Percentiles rank a stretch among this genome's conserved stretches.
Evolutionary conservation across 1,140 invertebrate species (phyloP).

Genomic region (Drosophila pallidifrons): DNA sequence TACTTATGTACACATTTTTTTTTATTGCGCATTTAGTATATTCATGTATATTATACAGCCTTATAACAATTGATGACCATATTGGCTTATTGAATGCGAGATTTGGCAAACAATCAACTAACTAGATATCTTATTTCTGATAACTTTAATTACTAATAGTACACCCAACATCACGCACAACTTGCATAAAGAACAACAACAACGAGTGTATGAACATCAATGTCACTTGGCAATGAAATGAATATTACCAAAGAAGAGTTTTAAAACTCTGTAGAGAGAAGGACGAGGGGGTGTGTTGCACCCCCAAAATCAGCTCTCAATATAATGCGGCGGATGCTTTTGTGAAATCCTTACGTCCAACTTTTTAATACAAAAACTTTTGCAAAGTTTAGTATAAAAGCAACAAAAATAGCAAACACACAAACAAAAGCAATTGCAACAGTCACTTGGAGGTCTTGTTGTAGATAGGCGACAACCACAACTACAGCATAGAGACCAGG

Average conservation of each 20-base stretch:
- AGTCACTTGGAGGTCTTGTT: conserved; percentile 81
- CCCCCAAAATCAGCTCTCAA: conserved; percentile 79
- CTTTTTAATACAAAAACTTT: conserved; percentile 84
- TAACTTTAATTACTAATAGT: conserved; percentile 78
- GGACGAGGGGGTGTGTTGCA: conserved; percentile 32
- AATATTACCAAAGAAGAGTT: conserved; percentile 37
- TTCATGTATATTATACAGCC: no score
- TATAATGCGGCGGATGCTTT: conserved; percentile 81
- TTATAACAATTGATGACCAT: no score
- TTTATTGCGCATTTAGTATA: no score
- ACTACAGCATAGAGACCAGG: conserved; percentile 6
- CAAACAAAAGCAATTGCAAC: conserved; percentile 78
- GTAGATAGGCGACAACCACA: conserved; percentile 68
- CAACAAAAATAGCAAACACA: conserved; percentile 55
- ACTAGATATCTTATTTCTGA: conserved; percentile 64
- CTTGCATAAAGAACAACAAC: conserved; percentile 24
- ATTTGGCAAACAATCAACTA: conserved; percentile 49
- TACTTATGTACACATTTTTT: no score
- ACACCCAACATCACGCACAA: conserved; percentile 45
- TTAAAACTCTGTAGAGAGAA: neutral
- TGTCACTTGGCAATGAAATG: conserved; percentile 79
- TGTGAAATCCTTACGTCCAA: conserved; percentile 83
- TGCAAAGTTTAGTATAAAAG: conserved; percentile 71
- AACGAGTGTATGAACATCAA: conserved; percentile 41
- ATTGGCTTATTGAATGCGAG: conserved; percentile 50